These are phyloP conservation scores for Neoaliturus tenellus DNA, from an alignment of 2,888 invertebrate genomes.

Conservation along the genomic window DNA sequence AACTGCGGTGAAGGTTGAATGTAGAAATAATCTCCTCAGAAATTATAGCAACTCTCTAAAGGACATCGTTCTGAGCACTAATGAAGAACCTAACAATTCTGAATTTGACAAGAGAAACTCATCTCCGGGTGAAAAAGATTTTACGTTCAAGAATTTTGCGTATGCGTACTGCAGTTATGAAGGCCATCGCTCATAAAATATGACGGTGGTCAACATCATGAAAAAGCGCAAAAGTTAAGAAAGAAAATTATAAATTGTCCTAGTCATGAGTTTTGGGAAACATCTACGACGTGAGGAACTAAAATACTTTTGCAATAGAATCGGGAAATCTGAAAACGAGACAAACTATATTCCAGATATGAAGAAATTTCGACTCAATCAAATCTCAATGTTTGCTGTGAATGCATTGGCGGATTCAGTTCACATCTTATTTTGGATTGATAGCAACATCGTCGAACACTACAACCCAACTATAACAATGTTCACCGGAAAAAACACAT, in stretches of 20 bases:
- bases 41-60: constrained; percentile 54
- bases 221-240: constrained; percentile 41
- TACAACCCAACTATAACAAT: constrained; percentile 15
- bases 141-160: constrained; percentile 56
- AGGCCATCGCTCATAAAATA: constrained; percentile 47
- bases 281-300: constrained; percentile 56
- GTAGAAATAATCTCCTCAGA: constrained; percentile 59
- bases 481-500: constrained; percentile 40
- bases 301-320: constrained; percentile 32
- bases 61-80: constrained; percentile 37
- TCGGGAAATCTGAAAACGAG: not conserved
- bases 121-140: constrained; percentile 30
- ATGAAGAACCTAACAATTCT: not conserved
- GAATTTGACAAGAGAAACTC: not conserved
- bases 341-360: not conserved
- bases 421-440: constrained; percentile 34
- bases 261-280: constrained; percentile 61
- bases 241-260: constrained; percentile 59
- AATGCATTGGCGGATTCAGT: constrained; percentile 38
- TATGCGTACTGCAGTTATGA: constrained; percentile 56
- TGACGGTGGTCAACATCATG: not conserved
- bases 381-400: not conserved
- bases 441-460: constrained; percentile 45
- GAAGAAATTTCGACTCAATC: constrained; percentile 32
- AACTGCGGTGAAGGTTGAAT: constrained; percentile 59